Base-by-base conservation (phyloP, 2,797 vertebrate genomes). In the Lepidocolaptes lacrymiger region DNA sequence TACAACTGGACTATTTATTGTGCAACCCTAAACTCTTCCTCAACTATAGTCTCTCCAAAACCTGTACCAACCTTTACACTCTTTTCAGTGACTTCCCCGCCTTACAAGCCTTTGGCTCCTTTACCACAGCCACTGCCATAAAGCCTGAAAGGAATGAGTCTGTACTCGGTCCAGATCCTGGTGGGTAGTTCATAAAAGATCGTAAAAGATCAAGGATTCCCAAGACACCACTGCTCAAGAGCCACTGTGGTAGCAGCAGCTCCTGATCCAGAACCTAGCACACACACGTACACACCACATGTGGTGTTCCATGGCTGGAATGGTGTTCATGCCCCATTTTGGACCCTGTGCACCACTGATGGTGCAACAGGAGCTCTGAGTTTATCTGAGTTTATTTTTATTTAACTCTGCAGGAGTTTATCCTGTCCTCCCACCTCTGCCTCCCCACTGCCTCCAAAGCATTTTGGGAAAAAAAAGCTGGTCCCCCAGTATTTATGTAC, bases 261-360 rank as follows among this genome's bases (percentile, higher is more conserved):
- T 78, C 36, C 43, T 36, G 27, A 49, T 12, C 43, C 51, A 12
- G 14, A 30, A 28, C 36, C 62, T 41, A 61, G 34, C 14, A 15
- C 12, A 7, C 6, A 30, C 10, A 24, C 2, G 24, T 9, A 24
- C 2, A 18, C 0, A 4, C 24, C n/a, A 20, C 44, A 67, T 27
- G 26, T 17, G 22, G 24, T 54, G 26, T 30, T 67, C 52, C 39
- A 18, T 14, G 62, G 34, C 43, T 56, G 6, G 32, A 54, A 10
- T 34, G 20, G 17, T 24, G 21, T 9, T 67, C 3, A 0, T 26
- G 19, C 16, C 21, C 41, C 10, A 17, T 1, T 61, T n/a, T 59
- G 21, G 13, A 59, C 24, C 7, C n/a, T 32, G n/a, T 12, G 6
- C n/a, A 36, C 15, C 18, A n/a, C 0, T 62, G 58, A 71, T 18